Base-by-base conservation (phyloP, 1,140 invertebrate species). In the Macrobrachium rosenbergii region DNA sequence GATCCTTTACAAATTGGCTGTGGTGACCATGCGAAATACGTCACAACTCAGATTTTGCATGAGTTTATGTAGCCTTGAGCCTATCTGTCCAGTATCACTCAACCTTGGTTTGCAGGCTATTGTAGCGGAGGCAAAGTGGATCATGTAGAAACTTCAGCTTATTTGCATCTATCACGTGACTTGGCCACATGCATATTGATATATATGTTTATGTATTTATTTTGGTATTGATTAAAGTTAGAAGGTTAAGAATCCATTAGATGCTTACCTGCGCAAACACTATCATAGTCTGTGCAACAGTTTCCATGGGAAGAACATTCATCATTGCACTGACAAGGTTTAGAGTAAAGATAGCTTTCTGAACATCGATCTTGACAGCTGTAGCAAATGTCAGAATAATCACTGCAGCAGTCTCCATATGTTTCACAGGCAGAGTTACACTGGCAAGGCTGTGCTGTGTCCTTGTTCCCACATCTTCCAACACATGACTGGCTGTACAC, bases 281-380 rank as follows among this genome's bases (percentile, higher is more conserved):
- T 69, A 19, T 75, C 75, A 58, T 67, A 88, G 23, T 88, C 87
- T 0, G 16, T 0, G 23, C 88, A 89, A 43, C 88, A 89, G 72
- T 89, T 87, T 5, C 43, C 72, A 28, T 82, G 45, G 16, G 16
- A 17, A 11, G 14, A 5, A 73, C 88, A 89, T 5, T 82, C 72
- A n/a, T 80, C 43, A 60, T 87, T 89, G 45, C 88, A 89, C 73
- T 87, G 83, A 58, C 88, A 89, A 8, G 80, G 82, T 16, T 87
- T 89, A 45, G 78, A 76, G 23, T 76, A 16, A 6, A 78, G 59
- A 59, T 78, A 86, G 14, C 12, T 60, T 21, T 82, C 83, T n/a
- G 79, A 79, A n/a, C 88, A 89, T 11, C 88, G 63, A 63, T 78
- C 72, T 60, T 82, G n/a, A 52, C 88, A 89, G 11, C 83, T 82